These are phyloP conservation scores for Triplophysa siluroides DNA, from an alignment of 2,113 vertebrate genomes.

Conservation along the genomic window DNA sequence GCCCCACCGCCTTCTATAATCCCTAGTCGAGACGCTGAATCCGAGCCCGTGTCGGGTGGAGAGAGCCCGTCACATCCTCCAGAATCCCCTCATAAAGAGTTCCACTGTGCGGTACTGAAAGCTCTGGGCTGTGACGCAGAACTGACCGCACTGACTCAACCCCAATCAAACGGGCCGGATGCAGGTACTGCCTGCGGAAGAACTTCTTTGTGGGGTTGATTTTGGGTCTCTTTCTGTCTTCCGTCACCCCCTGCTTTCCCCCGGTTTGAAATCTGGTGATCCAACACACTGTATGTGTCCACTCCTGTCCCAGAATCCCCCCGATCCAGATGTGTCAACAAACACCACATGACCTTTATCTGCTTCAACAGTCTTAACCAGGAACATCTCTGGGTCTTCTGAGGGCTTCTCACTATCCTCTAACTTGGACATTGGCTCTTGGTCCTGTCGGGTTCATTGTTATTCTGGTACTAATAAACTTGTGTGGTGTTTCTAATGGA, in stretches of 20 bases:
- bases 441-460: constrained; percentile 6
- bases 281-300: background rate
- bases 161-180: constrained; percentile 64
- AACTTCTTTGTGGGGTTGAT: background rate
- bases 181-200: constrained; percentile 71
- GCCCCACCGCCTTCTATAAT: constrained; percentile 57
- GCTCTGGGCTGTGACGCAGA: constrained; percentile 73
- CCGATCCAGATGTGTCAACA: constrained; percentile 34
- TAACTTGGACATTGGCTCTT: constrained; percentile 17
- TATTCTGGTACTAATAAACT: constrained; percentile 47
- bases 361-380: background rate
- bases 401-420: constrained; percentile 17
- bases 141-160: constrained; percentile 47
- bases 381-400: background rate
- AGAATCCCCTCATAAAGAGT: constrained; percentile 77
- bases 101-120: constrained; percentile 77
- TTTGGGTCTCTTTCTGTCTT: constrained; percentile 53
- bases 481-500: background rate
- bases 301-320: background rate
- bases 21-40: constrained; percentile 53
- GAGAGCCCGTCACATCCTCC: constrained; percentile 40
- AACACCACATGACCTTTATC: background rate
- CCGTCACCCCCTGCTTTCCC: constrained; percentile 28
- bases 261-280: constrained; percentile 28
- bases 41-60: constrained; percentile 27